These are phyloP conservation scores for Drosophila nigrodunni DNA, from an alignment of 1,140 invertebrate genomes.

Conservation along the genomic window DNA sequence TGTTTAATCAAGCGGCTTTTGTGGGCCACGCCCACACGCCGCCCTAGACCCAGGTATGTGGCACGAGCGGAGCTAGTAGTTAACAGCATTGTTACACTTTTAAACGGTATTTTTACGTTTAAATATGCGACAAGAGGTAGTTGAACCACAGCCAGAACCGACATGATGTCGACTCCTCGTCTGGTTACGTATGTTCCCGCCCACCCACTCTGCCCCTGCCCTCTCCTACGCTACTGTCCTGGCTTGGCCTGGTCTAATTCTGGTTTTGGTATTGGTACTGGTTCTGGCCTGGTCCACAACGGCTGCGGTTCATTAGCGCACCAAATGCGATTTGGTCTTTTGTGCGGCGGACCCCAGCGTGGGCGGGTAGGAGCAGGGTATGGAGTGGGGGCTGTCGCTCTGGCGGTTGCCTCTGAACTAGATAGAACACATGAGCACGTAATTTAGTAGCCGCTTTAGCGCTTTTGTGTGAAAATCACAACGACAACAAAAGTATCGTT, in stretches of 20 bases:
- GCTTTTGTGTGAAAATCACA: conserved; percentile 83
- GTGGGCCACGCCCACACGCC: conserved; percentile 28
- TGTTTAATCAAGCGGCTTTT: conserved; percentile 74
- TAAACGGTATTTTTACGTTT: conserved; percentile 72
- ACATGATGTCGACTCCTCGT: conserved; percentile 19
- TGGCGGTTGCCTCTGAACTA: conserved; percentile 58
- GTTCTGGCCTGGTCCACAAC: conserved; percentile 41
- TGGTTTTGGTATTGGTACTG: conserved; percentile 30
- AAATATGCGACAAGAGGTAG: conserved; percentile 67
- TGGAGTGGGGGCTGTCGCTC: conserved; percentile 20
- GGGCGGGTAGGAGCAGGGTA: conserved; percentile 1
- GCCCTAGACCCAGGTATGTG: not conserved
- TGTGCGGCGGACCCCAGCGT: conserved; percentile 27
- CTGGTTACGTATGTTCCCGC: not conserved
- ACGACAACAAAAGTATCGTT: conserved; percentile 56
- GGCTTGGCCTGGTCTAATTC: conserved; percentile 31
- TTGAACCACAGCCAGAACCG: conserved; percentile 8
- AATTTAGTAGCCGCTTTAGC: conserved; percentile 80
- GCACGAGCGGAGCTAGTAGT: conserved; percentile 44
- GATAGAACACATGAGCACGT: conserved; percentile 78
- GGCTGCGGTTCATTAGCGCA: conserved; percentile 78
- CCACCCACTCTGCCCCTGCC: conserved; percentile 19
- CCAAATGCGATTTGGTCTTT: conserved; percentile 74
- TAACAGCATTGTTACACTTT: conserved; percentile 81
- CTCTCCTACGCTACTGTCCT: not conserved